Evolutionary conservation across 2,888 invertebrate species (phyloP), one percentile per base, ranked within the genome.

Genomic region (Callyntrura sp.): DNA sequence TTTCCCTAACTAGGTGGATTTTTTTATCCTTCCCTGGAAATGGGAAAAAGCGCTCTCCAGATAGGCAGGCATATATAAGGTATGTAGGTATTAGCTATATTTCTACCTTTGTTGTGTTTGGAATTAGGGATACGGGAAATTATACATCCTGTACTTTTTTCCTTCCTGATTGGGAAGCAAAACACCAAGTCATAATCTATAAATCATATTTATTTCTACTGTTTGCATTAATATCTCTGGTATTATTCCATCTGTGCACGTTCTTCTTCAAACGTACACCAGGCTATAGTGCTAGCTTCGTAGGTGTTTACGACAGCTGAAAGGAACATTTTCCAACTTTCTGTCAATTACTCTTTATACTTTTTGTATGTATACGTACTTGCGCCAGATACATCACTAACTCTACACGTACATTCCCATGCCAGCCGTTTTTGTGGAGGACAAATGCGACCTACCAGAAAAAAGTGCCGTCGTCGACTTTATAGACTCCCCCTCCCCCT

Each of bases 371-470:
- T 12, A 48, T 48, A 51, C 51, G 2, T n/a, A 51, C 51, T 2
- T 5, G 51, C 3, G 12, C n/a, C 51, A 35, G 3, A 35, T 35
- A 35, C 35, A 35, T 35, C 2, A 6, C 35, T 35, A 35, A 51
- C 51, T 51, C 51, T 35, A 35, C 3, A 35, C 35, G 35, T 35
- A 35, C 35, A 35, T 48, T 48, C 11, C 11, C 14, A 51, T 51
- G 51, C 35, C 2, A 35, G 35, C 35, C 35, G 6, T 35, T 35
- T 35, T 17, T 23, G 48, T 28, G 48, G 73, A 73, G 73, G 73
- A 48, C 45, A 85, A 35, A 51, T 35, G 65, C 86, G 23, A 68
- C 78, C 48, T 28, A 43, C 62, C 23, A 73, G 28, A 51, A 51
- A 14, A 73, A n/a, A n/a, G n/a, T n/a, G 20, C 17, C 6, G 55